These are phyloP conservation scores for Aleadryas rufinucha DNA, from an alignment of 2,113 vertebrate genomes.

Conservation along the genomic window DNA sequence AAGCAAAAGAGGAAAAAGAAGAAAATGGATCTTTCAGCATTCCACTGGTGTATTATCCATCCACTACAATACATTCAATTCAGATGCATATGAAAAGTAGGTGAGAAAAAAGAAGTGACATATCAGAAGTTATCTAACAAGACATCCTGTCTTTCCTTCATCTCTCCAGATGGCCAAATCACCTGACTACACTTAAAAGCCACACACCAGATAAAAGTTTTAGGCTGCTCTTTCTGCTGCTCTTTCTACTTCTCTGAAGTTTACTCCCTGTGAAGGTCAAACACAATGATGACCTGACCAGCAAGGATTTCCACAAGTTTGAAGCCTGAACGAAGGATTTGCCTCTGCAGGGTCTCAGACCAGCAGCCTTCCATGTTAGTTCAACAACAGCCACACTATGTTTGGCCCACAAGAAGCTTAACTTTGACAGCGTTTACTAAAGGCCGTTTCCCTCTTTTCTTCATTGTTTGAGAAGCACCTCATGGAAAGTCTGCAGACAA, in stretches of 20 bases:
- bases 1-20: not conserved
- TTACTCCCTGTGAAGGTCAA: conserved; percentile 23
- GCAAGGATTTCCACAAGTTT: not conserved
- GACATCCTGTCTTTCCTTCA: not conserved
- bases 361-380: not conserved
- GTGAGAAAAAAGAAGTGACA: not conserved
- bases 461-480: not conserved
- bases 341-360: not conserved
- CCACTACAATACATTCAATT: not conserved
- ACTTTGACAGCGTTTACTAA: not conserved
- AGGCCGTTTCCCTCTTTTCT: not conserved
- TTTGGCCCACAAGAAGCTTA: not conserved
- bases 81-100: conserved; percentile 5
- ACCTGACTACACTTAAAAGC: conserved; percentile 21
- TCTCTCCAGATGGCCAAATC: conserved; percentile 5
- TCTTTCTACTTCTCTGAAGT: conserved; percentile 30
- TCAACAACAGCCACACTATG: not conserved
- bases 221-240: not conserved
- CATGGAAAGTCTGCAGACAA: not conserved
- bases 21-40: not conserved
- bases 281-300: not conserved
- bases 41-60: not conserved
- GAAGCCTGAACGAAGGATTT: conserved; percentile 1
- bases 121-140: conserved; percentile 8
- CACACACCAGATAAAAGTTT: not conserved